A percentile compares a stretch with the other conserved stretches of the same genome.
These are phyloP conservation scores for Bembecia ichneumoniformis DNA, from an alignment of 2,888 invertebrate genomes.

Conservation along the genomic window DNA sequence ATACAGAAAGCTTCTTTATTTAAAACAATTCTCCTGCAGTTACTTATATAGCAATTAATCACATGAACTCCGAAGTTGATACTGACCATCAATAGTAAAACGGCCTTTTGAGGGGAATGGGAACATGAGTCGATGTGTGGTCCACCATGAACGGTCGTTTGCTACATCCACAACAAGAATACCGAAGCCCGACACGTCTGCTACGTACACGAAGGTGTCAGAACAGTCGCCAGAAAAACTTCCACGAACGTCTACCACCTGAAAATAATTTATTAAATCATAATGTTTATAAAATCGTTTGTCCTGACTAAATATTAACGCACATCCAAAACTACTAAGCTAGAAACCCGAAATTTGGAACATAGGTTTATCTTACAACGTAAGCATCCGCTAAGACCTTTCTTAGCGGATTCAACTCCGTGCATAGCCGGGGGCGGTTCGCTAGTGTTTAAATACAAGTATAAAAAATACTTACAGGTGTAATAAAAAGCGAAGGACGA, in stretches of 20 bases:
- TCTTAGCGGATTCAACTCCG: neutral
- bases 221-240: slow-evolving; percentile 53
- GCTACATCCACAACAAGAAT: slow-evolving; percentile 76
- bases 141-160: slow-evolving; percentile 72
- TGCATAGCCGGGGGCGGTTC: too few relatives aligned
- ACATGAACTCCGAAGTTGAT: neutral
- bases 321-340: too few relatives aligned
- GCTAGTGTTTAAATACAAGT: neutral
- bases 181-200: slow-evolving; percentile 76
- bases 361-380: too few relatives aligned
- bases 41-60: neutral
- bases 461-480: slow-evolving; percentile 53
- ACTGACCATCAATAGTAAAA: slow-evolving; percentile 72
- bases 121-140: slow-evolving; percentile 75
- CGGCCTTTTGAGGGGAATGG: slow-evolving; percentile 77
- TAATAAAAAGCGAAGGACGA: slow-evolving; percentile 72
- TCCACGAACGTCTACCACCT: slow-evolving; percentile 74
- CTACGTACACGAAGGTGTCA: slow-evolving; percentile 77
- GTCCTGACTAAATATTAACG: too few relatives aligned
- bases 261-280: neutral
- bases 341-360: too few relatives aligned
- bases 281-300: too few relatives aligned
- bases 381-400: too few relatives aligned
- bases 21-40: too few relatives aligned
- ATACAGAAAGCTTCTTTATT: too few relatives aligned